These are phyloP conservation scores for Gnatocerus cornutus DNA, from an alignment of 2,888 invertebrate species.

Conservation along the genomic window DNA sequence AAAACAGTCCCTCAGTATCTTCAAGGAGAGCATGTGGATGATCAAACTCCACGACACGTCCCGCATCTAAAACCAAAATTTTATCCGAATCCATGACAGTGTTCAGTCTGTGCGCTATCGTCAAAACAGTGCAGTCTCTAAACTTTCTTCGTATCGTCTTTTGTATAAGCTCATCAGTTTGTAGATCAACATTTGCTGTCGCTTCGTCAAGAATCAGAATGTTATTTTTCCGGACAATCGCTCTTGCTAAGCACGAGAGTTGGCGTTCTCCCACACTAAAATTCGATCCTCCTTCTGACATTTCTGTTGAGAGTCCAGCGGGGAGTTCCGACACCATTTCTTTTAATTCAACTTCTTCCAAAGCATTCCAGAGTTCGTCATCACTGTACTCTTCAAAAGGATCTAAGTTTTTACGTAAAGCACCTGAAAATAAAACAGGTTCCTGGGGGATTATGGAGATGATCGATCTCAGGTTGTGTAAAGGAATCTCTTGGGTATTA, in stretches of 20 bases:
- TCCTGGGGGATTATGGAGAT: constrained; percentile 91
- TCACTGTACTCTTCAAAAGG: constrained; percentile 89
- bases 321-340: constrained; percentile 77
- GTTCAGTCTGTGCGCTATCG: constrained; percentile 87
- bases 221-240: constrained; percentile 70
- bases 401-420: constrained; percentile 90
- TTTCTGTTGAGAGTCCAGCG: constrained; percentile 16
- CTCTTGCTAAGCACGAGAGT: constrained; percentile 81
- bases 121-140: constrained; percentile 84
- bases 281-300: constrained; percentile 75
- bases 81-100: constrained; percentile 91
- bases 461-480: constrained; percentile 74
- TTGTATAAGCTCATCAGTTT: constrained; percentile 85
- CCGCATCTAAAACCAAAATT: constrained; percentile 79
- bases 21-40: constrained; percentile 81
- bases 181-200: constrained; percentile 86
- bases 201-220: constrained; percentile 77
- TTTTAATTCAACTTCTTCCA: constrained; percentile 89
- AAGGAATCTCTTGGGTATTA: constrained; percentile 64
- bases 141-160: constrained; percentile 84
- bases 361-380: constrained; percentile 84
- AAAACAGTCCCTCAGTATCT: constrained; percentile 76
- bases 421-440: constrained; percentile 89
- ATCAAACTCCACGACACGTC: constrained; percentile 84
- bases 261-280: constrained; percentile 75